These are phyloP conservation scores for Anthoscopus minutus DNA, from an alignment of 2,113 vertebrate genomes.

Conservation along the genomic window DNA sequence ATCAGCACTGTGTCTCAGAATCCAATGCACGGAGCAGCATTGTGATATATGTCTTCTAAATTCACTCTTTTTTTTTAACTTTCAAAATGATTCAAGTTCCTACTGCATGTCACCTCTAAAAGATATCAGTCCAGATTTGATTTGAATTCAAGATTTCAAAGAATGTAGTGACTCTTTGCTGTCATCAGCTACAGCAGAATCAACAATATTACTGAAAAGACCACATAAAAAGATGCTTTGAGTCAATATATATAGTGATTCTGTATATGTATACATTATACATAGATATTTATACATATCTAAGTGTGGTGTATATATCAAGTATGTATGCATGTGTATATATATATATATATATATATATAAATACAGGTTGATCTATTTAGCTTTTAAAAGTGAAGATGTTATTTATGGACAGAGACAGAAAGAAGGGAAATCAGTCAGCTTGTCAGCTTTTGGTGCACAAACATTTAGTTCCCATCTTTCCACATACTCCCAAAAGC, in stretches of 20 bases:
- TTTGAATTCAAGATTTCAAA: neutral
- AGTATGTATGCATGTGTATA: fast-evolving
- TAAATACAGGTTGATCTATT: neutral
- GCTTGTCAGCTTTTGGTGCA: neutral
- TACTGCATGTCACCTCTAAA: neutral
- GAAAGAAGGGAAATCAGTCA: neutral
- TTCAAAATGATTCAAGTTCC: neutral
- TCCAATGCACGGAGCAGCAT: neutral
- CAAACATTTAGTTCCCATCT: neutral
- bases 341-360: neutral
- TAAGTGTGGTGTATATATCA: neutral
- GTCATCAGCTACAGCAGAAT: neutral
- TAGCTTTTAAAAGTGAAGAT: neutral
- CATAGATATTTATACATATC: neutral
- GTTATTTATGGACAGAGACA: neutral
- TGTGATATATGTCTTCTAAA: neutral
- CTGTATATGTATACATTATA: neutral
- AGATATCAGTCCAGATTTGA: neutral
- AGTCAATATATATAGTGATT: neutral
- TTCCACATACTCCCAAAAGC: neutral
- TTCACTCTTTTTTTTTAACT: neutral
- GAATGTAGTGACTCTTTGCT: neutral
- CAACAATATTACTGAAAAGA: neutral
- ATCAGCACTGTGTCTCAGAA: neutral
- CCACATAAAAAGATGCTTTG: neutral